These are phyloP conservation scores for Poeciliopsis retropinna DNA, from an alignment of 2,113 vertebrate genomes.

Conservation along the genomic window DNA sequence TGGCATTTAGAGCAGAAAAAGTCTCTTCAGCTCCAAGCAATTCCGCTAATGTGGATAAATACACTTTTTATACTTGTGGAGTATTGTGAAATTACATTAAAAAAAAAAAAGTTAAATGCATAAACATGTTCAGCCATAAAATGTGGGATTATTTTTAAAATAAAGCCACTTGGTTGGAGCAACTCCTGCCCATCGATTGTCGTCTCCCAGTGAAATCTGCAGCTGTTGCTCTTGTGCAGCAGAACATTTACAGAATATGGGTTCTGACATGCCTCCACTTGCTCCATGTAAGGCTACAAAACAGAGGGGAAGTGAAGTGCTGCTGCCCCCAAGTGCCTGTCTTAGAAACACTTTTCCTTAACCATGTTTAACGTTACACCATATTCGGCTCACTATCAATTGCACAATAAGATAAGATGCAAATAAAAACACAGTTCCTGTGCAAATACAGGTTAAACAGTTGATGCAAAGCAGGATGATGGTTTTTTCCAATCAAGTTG, in stretches of 20 bases:
- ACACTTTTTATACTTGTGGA: slow-evolving; percentile 3
- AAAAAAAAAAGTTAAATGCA: slow-evolving; percentile 27
- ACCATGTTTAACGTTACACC: not conserved
- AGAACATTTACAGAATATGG: not conserved
- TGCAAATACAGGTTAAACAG: slow-evolving; percentile 17
- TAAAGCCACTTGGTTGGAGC: not conserved
- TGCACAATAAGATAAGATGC: not conserved
- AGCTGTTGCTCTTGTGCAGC: not conserved
- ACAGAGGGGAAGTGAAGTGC: slow-evolving; percentile 9
- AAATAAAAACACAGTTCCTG: not conserved
- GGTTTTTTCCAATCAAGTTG: not conserved
- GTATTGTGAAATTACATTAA: not conserved
- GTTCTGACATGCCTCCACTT: not conserved
- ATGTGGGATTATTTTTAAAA: not conserved
- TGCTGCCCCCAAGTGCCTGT: slow-evolving; percentile 68
- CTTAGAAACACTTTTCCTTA: not conserved
- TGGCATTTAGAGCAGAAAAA: not conserved
- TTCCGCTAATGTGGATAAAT: slow-evolving; percentile 14
- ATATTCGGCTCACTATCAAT: not conserved
- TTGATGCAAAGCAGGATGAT: not conserved
- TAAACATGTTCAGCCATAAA: not conserved
- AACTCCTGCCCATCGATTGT: not conserved
- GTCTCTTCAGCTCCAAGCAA: not conserved
- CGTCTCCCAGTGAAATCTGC: not conserved
- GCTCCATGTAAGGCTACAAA: not conserved